Conservation (phyloP, 2,113 vertebrate genomes). For the Laticauda laticaudata region DNA sequence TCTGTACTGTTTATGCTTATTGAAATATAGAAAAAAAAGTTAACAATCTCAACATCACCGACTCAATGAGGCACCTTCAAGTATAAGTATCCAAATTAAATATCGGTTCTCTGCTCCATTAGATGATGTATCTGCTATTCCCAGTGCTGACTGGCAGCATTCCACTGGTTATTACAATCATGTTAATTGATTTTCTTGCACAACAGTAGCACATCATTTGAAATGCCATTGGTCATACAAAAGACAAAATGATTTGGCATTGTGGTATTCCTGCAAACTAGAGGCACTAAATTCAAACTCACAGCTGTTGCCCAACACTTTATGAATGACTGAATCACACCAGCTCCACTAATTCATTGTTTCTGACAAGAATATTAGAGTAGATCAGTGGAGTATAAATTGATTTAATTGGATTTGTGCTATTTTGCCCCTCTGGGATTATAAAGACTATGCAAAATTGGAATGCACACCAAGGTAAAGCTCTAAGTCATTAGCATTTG, state of each 20-base stretch:
- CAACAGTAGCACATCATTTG: constrained; percentile 31
- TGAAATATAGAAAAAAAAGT: constrained; percentile 37
- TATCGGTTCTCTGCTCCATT: constrained; percentile 28
- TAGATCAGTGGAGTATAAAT: constrained; percentile 29
- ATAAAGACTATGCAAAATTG: not conserved
- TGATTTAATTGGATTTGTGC: constrained; percentile 38
- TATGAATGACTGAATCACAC: constrained; percentile 31
- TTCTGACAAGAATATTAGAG: constrained; percentile 16
- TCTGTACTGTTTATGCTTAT: constrained; percentile 20
- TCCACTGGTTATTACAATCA: constrained; percentile 23
- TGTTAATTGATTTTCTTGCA: constrained; percentile 41
- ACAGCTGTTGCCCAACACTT: constrained; percentile 21
- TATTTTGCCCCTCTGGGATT: constrained; percentile 4
- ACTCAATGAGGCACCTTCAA: not conserved
- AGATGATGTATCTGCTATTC: constrained; percentile 16
- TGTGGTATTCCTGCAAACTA: not conserved
- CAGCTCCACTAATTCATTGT: constrained; percentile 28
- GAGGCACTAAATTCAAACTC: constrained; percentile 18
- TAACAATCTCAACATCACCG: not conserved
- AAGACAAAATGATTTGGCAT: constrained; percentile 1
- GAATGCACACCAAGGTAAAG: not conserved
- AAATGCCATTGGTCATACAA: constrained; percentile 30
- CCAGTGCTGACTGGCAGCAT: constrained; percentile 33
- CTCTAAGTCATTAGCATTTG: not conserved
- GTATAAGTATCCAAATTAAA: constrained; percentile 21